These are phyloP conservation scores for Anthopleura sola DNA, from an alignment of 64 coral and sea anemone species.

Conservation along the genomic window DNA sequence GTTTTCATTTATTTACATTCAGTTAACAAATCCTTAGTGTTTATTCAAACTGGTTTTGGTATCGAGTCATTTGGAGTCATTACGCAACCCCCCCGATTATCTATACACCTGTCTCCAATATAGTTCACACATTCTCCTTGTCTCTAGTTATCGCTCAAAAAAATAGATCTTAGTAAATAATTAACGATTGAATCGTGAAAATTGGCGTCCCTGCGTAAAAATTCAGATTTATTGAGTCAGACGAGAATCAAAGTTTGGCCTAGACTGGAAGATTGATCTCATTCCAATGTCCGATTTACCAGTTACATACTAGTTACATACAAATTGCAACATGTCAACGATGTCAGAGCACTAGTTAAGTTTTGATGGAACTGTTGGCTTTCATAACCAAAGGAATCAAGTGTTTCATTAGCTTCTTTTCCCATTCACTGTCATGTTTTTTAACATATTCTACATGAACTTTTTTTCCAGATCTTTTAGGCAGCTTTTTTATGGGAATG, in stretches of 20 bases:
- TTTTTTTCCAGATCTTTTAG: background rate
- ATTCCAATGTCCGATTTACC: too few relatives aligned
- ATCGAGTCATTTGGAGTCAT: background rate
- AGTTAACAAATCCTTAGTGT: background rate
- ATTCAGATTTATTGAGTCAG: background rate
- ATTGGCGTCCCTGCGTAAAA: background rate
- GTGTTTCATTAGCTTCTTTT: background rate
- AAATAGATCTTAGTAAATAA: background rate
- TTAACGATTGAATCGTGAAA: background rate
- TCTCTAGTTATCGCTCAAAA: slow-evolving; percentile 1
- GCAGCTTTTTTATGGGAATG: background rate
- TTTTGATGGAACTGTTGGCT: background rate
- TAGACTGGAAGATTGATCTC: too few relatives aligned
- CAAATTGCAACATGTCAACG: too few relatives aligned
- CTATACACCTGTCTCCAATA: background rate
- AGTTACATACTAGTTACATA: too few relatives aligned
- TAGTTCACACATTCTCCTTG: slow-evolving; percentile 9
- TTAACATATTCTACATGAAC: background rate
- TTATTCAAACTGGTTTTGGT: background rate
- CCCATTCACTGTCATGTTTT: background rate
- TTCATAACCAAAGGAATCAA: background rate
- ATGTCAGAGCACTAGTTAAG: background rate
- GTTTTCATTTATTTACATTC: background rate
- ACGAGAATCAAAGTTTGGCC: too few relatives aligned
- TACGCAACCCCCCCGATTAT: background rate